Base-by-base conservation (phyloP, 2,113 vertebrate species). In the Triplophysa dalaica region DNA sequence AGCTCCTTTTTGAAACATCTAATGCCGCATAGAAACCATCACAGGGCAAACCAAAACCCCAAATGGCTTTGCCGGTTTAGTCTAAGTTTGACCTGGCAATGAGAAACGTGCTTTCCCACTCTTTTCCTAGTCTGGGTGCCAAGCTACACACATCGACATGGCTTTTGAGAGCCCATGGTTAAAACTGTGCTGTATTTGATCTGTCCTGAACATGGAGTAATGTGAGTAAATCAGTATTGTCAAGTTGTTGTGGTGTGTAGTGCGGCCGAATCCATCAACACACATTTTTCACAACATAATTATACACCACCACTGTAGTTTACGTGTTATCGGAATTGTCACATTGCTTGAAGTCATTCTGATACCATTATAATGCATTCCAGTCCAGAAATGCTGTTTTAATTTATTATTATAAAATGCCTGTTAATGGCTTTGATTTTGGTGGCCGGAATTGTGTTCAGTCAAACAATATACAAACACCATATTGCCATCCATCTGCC, bases 11-110 rank as follows among this genome's bases (percentile, higher is more conserved):
- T 85, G 82, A 73, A 74, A 86, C 87, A 45, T 52, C 26, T 77
- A 60, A 38, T 21, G 26, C 80, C 78, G 45, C 85, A 86, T 84
- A 86, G 72, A 88, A 91, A 88, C 86, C 86, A 83, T 81, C 84
- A 81, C 88, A 89, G 89, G 60, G 70, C 75, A 87, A 87, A 82
- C 85, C 85, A 86, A 92, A 92, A 90, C 89, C 90, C 80, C 90
- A 93, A 89, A 89, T 88, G 87, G 86, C 84, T 78, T 83, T 77
- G 84, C 88, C 87, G 81, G 85, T 81, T 79, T 85, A 78, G 81
- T 84, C 83, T 90, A 87, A 86, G 90, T 91, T 91, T 88, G 88
- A 90, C 87, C 88, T 91, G 88, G 89, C 89, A 85, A 78, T 38
- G 75, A 22, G 66, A 61, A 85, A 81, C 82, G 70, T 86, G 84